phyloP scores from a whole-genome alignment of 2,888 invertebrate species.

The Halictus quadricinctus region DNA sequence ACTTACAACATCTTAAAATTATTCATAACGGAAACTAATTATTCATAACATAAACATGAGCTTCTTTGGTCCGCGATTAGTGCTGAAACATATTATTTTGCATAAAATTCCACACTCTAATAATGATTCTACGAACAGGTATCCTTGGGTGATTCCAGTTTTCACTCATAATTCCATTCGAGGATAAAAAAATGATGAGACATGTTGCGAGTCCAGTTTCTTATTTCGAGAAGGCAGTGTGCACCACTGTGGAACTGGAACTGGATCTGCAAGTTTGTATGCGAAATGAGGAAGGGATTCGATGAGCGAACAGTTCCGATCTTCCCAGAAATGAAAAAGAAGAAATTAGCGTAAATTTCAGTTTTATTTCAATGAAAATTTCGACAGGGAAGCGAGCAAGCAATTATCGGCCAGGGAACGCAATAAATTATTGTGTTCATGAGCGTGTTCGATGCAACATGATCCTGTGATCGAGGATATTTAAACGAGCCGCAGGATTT shows the following conservation, averaged over 20 bases:
- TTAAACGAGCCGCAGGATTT: slow-evolving; percentile 54
- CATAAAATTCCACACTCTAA: too few relatives aligned
- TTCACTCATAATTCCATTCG: too few relatives aligned
- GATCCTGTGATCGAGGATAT: slow-evolving; percentile 57
- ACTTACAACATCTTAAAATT: too few relatives aligned
- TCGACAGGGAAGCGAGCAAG: background rate
- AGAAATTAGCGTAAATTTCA: background rate
- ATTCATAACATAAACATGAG: too few relatives aligned
- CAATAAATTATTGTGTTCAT: slow-evolving; percentile 48
- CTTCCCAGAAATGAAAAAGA: too few relatives aligned
- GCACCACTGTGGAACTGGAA: background rate
- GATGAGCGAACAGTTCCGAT: background rate
- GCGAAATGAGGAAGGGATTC: too few relatives aligned
- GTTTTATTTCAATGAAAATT: background rate
- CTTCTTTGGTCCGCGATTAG: too few relatives aligned
- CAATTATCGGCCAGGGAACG: background rate
- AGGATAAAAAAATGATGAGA: background rate
- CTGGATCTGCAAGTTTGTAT: slow-evolving; percentile 10
- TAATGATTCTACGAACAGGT: background rate
- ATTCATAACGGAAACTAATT: too few relatives aligned
- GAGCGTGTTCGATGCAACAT: slow-evolving; percentile 54
- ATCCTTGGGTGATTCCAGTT: background rate
- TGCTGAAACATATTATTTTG: background rate
- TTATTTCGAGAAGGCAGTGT: background rate
- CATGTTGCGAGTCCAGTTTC: background rate